A percentile compares a stretch with the other conserved stretches of the same genome.
phyloP scores from a whole-genome alignment of 2,797 vertebrate genomes.

The Urophycis tenuis region DNA sequence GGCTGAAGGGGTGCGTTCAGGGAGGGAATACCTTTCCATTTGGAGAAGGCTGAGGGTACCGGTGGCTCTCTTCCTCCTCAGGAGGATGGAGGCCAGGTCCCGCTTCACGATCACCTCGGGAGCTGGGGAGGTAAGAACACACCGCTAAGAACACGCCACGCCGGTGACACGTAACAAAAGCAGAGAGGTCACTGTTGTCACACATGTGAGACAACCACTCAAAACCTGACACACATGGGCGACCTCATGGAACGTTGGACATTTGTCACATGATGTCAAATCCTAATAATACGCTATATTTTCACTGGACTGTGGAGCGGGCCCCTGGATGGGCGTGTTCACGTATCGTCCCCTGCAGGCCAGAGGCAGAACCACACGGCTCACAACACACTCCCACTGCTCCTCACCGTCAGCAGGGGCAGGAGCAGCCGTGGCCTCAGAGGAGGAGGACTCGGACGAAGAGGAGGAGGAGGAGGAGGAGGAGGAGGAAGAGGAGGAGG shows the following conservation, averaged over 20 bases:
- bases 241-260: neutral
- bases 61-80: constrained; percentile 64
- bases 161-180: neutral
- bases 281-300: neutral
- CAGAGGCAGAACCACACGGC: neutral
- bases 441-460: constrained; percentile 62
- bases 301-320: neutral
- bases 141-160: neutral
- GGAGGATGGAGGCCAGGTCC: constrained; percentile 65
- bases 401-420: constrained; percentile 56
- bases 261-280: neutral
- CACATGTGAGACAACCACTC: neutral
- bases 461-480: constrained; percentile 50
- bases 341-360: neutral
- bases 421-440: constrained; percentile 55
- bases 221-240: neutral
- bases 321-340: neutral
- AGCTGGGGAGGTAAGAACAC: constrained; percentile 29
- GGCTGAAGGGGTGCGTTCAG: neutral
- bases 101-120: constrained; percentile 66
- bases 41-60: constrained; percentile 57
- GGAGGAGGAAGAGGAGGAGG: constrained; percentile 40
- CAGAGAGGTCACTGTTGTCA: neutral
- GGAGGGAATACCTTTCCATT: constrained; percentile 66
- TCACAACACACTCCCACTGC: neutral